phyloP scores from a whole-genome alignment of 2,797 vertebrate species.

The Gallirallus australis region DNA sequence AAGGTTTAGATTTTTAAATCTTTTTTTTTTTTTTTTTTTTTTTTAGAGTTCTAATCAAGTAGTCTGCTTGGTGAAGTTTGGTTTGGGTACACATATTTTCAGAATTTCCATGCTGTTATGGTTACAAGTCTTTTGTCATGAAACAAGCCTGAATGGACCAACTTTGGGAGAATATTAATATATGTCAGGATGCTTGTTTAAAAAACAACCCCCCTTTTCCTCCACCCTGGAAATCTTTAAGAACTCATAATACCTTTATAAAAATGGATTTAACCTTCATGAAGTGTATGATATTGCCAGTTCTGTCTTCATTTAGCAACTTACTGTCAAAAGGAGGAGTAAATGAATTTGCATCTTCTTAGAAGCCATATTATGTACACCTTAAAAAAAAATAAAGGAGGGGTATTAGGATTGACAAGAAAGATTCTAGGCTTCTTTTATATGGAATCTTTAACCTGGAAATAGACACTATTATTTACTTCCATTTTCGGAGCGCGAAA shows the following conservation, averaged over 20 bases:
- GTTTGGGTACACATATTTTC: background rate
- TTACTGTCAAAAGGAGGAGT: background rate
- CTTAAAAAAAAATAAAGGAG: background rate
- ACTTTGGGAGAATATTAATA: background rate
- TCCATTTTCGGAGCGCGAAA: background rate
- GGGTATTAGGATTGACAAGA: background rate
- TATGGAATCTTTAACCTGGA: background rate
- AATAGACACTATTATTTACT: background rate
- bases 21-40: background rate
- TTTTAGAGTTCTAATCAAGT: background rate
- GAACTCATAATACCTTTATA: background rate
- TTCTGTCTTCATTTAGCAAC: background rate
- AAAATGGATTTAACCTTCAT: background rate
- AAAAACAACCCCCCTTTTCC: background rate
- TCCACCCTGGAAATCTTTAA: background rate
- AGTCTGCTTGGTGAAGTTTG: background rate
- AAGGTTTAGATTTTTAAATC: background rate
- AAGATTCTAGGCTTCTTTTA: background rate
- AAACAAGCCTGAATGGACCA: background rate
- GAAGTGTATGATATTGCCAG: background rate
- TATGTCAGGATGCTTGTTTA: background rate
- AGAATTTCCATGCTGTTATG: background rate
- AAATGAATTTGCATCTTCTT: background rate
- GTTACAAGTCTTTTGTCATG: background rate
- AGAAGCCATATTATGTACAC: background rate